Base-by-base conservation (phyloP, 2,888 invertebrate genomes). In the Drosophila phalerata region DNA sequence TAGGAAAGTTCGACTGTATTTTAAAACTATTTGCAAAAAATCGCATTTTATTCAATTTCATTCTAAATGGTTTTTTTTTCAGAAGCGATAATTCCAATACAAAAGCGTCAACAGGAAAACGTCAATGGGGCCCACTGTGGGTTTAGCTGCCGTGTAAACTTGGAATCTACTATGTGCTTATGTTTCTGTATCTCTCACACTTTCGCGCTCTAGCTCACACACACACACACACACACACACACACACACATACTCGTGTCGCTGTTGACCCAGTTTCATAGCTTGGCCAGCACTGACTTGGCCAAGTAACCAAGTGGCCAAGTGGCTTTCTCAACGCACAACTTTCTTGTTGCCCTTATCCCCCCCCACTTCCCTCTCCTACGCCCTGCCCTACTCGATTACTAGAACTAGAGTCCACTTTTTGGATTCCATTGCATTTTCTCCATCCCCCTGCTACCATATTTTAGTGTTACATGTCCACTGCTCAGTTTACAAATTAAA, bases 241-340 rank as follows among this genome's bases (percentile, higher is more conserved):
- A 37, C n/a, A 5, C 13, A 34, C 13, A 28, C 28, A 9, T 2
- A 43, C 63, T 69, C 60, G 55, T 56, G 68, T 63, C 42, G 69
- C 63, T 78, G 75, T 38, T 85, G 88, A 85, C 85, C 82, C 66
- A 82, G 83, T 82, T 82, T 79, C 57, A 77, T 81, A 81, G 34
- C 13, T 10, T 34, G 77, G 76, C 76, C 51, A 65, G 70, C 74
- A 77, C 76, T 28, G 4, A 8, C 5, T 8, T 28, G 8, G 28
- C 28, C 28, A 28, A 28, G 28, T 34, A 73, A 73, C 79, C 37
- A 37, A 37, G 34, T 77, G 66, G 71, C 68, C 73, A 73, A 69
- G 77, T 73, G 64, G 77, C 67, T 67, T 72, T 73, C 76, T 65
- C 67, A 72, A 32, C 42, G 42, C 55, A 25, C 34, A 67, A 77